A percentile compares a stretch with the other conserved stretches of the same genome.
phyloP scores from a whole-genome alignment of 2,113 vertebrate species.

The Thymallus thymallus region DNA sequence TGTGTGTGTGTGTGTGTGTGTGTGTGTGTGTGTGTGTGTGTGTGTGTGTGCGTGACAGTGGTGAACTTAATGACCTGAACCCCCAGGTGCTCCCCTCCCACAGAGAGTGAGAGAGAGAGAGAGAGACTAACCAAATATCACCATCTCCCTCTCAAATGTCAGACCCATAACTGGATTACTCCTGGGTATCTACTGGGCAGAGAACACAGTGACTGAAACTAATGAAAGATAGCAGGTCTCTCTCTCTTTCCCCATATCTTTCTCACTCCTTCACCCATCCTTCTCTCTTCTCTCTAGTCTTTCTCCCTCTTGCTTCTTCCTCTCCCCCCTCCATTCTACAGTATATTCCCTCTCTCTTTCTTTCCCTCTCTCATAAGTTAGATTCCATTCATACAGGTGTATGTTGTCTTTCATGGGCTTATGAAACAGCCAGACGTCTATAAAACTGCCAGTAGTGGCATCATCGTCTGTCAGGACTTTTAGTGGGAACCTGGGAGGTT shows the following conservation, averaged over 20 bases:
- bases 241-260: no score
- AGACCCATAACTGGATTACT: constrained; percentile 52
- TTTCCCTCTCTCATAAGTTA: background rate
- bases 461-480: background rate
- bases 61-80: no score
- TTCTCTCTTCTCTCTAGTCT: no score
- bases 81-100: no score
- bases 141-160: constrained; percentile 61
- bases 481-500: background rate
- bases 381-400: background rate
- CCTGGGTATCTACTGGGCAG: constrained; percentile 20
- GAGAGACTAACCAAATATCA: constrained; percentile 47
- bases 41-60: no score
- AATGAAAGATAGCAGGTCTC: constrained; percentile 20
- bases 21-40: no score
- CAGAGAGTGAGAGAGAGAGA: constrained; percentile 28
- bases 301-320: background rate
- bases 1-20: no score
- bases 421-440: background rate
- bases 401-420: background rate
- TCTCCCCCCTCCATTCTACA: background rate
- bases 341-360: background rate
- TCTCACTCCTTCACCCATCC: no score
- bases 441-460: background rate
- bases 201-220: constrained; percentile 46